Evolutionary conservation across 2,888 invertebrate species (phyloP).

Genomic region (Clusia tigrina): DNA sequence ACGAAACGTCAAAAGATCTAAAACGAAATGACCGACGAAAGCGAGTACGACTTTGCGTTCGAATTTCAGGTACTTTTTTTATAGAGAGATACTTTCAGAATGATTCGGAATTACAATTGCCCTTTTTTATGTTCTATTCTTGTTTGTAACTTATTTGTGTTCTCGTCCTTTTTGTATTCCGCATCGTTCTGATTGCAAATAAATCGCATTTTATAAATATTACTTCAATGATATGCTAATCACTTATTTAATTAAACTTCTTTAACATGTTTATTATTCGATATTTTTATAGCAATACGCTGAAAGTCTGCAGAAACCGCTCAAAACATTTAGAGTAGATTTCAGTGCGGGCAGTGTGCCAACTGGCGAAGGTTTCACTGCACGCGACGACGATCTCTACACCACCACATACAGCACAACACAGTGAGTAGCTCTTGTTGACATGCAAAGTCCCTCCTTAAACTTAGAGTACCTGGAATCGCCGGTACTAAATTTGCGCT

Average conservation of each 20-base stretch:
- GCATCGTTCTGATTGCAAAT: no score
- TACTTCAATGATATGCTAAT: no score
- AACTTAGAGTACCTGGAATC: not conserved
- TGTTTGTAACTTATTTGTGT: no score
- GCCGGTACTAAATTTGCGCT: not conserved
- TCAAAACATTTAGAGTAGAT: constrained; percentile 64
- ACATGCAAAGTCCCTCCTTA: not conserved
- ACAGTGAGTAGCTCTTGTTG: constrained; percentile 56
- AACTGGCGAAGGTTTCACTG: constrained; percentile 54
- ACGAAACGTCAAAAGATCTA: constrained; percentile 13
- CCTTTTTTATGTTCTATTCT: no score
- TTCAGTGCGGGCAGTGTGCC: constrained; percentile 60
- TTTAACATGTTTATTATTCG: no score
- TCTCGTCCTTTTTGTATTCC: no score
- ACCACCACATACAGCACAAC: constrained; percentile 63
- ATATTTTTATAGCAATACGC: constrained; percentile 65
- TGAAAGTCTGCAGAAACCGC: constrained; percentile 64
- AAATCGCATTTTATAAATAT: no score
- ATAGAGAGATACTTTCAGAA: no score
- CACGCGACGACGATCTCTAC: constrained; percentile 58
- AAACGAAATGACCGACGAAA: constrained; percentile 55
- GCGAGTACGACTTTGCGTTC: constrained; percentile 73
- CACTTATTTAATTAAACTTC: no score
- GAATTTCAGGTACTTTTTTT: constrained; percentile 75
- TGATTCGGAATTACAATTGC: no score